Conservation (phyloP, 2,113 vertebrate species). For the Corythoichthys intestinalis region DNA sequence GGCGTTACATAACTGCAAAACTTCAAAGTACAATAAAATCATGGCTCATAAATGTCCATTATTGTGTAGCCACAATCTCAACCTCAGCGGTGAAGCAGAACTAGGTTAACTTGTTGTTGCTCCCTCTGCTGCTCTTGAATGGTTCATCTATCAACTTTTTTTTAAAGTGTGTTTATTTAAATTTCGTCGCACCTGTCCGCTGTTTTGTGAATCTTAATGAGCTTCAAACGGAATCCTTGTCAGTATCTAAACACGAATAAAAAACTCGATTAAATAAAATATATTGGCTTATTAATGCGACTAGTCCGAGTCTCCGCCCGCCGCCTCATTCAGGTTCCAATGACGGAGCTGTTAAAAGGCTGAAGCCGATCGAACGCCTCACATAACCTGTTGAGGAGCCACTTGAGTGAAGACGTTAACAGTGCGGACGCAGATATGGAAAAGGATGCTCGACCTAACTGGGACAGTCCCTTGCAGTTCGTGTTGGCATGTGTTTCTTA, state of each 20-base stretch:
- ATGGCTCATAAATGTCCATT: background rate
- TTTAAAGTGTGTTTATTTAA: too few species aligned
- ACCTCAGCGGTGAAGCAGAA: conserved; percentile 6
- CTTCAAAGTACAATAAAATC: conserved; percentile 2
- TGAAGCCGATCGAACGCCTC: background rate
- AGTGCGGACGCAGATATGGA: conserved; percentile 38
- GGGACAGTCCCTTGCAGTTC: conserved; percentile 84
- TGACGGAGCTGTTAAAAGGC: background rate
- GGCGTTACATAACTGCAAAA: background rate
- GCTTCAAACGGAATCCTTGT: too few species aligned
- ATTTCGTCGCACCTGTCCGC: too few species aligned
- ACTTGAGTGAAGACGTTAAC: background rate
- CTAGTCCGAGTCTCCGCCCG: conserved; percentile 7
- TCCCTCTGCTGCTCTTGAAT: background rate
- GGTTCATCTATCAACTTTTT: too few species aligned
- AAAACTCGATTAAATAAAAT: too few species aligned
- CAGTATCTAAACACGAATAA: too few species aligned
- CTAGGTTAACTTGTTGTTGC: background rate
- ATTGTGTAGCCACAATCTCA: background rate
- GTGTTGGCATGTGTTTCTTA: conserved; percentile 90
- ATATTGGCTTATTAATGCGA: too few species aligned
- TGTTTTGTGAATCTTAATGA: too few species aligned
- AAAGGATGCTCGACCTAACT: conserved; percentile 78
- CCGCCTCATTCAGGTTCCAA: background rate
- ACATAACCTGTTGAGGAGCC: background rate